Base-by-base conservation (phyloP, 2,888 invertebrate species). In the Idaea dimidiata region DNA sequence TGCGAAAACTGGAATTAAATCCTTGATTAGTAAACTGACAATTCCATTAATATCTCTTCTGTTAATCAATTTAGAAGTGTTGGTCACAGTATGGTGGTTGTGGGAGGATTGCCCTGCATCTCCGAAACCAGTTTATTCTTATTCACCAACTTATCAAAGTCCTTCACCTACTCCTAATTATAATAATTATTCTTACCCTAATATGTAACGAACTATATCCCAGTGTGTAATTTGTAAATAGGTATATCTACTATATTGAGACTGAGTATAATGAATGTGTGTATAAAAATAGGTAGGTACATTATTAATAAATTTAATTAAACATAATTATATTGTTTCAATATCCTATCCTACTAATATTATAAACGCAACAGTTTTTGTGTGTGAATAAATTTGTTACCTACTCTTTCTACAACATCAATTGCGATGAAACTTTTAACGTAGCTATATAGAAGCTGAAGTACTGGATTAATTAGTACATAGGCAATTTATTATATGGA, bases 41-140 rank as follows among this genome's bases (percentile, higher is more conserved):
- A 84, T 93, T n/a, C 93, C 93, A 54, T 66, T 91, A 58, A 79
- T 93, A 70, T 76, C 86, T 10, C 71, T 93, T 63, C 57, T 92
- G 17, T 77, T 91, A 63, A 88, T 93, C 16, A 92, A 93, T 72
- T 64, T 90, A 53, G 90, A 93, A 67, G 84, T 93, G 32, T 72
- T 93, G 68, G 74, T 91, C 14, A 85, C 85, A 7, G 74, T 91
- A 1, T 93, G 93, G 93, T 93, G 93, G 92, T 65, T 93, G 54
- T 93, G 93, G 93, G 93, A 93, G 58, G 92, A 92, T 56, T 89
- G 91, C 69, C 82, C 85, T 0, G 72, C 75, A 43, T 14, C 62
- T 17, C 66, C 71, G 24, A 68, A 66, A 56, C 66, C 67, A 17
- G 61, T 71, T 6, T 72, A 72, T n/a, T 31, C 66, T 6, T 66